Conservation (phyloP, 1,140 invertebrate genomes). For the Tribolium castaneum region DNA sequence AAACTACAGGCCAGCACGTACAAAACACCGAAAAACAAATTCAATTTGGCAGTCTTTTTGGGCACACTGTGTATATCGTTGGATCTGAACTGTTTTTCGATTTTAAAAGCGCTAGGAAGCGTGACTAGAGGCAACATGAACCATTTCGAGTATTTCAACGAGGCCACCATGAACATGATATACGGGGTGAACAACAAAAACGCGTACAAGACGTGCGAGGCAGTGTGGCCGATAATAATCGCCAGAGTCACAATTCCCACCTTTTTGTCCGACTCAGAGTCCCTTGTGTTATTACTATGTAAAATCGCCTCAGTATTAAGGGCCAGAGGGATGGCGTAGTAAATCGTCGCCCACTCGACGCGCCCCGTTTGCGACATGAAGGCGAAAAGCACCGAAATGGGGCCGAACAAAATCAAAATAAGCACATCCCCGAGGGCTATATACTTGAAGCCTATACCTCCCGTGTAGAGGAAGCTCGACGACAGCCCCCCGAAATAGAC, state of each 20-base stretch:
- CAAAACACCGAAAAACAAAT: conserved; percentile 90
- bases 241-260: conserved; percentile 93
- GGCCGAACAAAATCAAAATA: conserved; percentile 93
- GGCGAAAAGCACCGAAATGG: conserved; percentile 93
- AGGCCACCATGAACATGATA: conserved; percentile 86
- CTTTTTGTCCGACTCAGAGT: conserved; percentile 84
- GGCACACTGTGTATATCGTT: conserved; percentile 84
- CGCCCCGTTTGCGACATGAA: conserved; percentile 92
- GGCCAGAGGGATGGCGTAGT: conserved; percentile 93
- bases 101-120: conserved; percentile 86
- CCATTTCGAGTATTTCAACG: conserved; percentile 86
- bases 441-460: conserved; percentile 94
- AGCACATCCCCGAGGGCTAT: conserved; percentile 92
- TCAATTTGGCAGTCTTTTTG: conserved; percentile 88
- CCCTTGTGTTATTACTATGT: conserved; percentile 94
- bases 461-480: conserved; percentile 94
- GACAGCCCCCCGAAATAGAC: conserved; percentile 96
- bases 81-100: conserved; percentile 89
- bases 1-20: conserved; percentile 84
- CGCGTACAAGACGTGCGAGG: conserved; percentile 91
- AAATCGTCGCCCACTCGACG: conserved; percentile 86
- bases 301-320: conserved; percentile 95
- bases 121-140: conserved; percentile 90
- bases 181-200: conserved; percentile 93
- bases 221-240: conserved; percentile 90